phyloP scores from a whole-genome alignment of 2,888 invertebrate species.

The Pachymerium ferrugineum region DNA sequence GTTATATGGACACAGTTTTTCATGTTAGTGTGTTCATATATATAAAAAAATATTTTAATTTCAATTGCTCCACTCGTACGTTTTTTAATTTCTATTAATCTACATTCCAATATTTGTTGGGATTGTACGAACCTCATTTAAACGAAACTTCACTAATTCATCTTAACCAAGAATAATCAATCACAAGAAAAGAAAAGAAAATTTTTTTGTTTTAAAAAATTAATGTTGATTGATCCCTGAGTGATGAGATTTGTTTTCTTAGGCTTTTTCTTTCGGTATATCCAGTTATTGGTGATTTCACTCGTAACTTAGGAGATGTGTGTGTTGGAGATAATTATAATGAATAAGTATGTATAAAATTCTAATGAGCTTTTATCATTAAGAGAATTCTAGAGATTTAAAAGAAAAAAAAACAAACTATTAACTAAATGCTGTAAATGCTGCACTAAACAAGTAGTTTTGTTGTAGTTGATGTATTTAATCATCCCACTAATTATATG shows the following conservation, averaged over 20 bases:
- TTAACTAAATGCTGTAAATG: conserved; percentile 30
- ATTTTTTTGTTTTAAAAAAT: background rate
- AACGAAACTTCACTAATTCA: background rate
- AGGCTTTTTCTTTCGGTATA: conserved; percentile 32
- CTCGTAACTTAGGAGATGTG: conserved; percentile 27
- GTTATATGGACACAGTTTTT: too few species aligned
- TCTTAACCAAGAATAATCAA: too few species aligned
- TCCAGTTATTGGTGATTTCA: conserved; percentile 15
- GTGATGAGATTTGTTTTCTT: too few species aligned
- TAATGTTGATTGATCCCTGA: background rate
- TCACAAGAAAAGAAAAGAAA: too few species aligned
- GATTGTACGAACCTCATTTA: conserved; percentile 32
- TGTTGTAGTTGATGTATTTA: conserved; percentile 31
- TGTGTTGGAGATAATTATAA: background rate
- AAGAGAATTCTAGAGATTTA: conserved; percentile 7
- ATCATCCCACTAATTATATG: conserved; percentile 27
- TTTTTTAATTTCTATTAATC: background rate
- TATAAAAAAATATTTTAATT: too few species aligned
- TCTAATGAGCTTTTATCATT: conserved; percentile 29
- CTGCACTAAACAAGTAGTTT: conserved; percentile 31
- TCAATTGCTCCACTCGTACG: too few species aligned
- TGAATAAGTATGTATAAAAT: conserved; percentile 29
- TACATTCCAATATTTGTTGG: conserved; percentile 33
- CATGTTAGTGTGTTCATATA: too few species aligned
- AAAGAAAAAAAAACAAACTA: conserved; percentile 1